phyloP scores from a whole-genome alignment of 2,113 vertebrate genomes.

The Rhizomys pruinosus region DNA sequence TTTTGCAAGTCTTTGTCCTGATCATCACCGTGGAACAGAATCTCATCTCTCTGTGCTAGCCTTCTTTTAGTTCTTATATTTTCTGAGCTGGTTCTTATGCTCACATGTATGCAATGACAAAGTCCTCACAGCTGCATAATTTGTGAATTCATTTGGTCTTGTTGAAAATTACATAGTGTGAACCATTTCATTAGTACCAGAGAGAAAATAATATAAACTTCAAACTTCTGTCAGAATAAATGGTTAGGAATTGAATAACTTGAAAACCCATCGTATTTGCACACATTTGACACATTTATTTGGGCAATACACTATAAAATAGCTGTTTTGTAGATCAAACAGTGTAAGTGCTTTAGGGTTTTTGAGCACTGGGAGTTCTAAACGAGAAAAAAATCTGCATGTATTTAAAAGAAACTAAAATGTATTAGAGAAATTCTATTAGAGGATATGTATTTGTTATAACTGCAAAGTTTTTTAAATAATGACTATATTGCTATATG shows the following conservation, averaged over 20 bases:
- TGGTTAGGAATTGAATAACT: conserved; percentile 55
- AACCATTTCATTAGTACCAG: conserved; percentile 53
- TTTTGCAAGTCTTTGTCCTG: conserved; percentile 39
- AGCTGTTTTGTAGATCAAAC: conserved; percentile 45
- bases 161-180: conserved; percentile 46
- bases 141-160: conserved; percentile 57
- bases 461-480: conserved; percentile 29
- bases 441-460: conserved; percentile 41
- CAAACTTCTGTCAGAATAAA: conserved; percentile 31
- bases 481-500: not conserved
- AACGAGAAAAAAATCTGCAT: conserved; percentile 52
- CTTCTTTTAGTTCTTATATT: conserved; percentile 43
- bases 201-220: conserved; percentile 64
- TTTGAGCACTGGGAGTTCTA: conserved; percentile 50
- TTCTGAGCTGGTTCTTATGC: conserved; percentile 15
- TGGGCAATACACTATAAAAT: conserved; percentile 46
- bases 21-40: conserved; percentile 12
- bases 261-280: conserved; percentile 55
- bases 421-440: not conserved
- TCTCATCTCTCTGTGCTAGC: not conserved
- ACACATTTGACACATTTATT: conserved; percentile 53
- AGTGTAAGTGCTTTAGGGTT: conserved; percentile 27
- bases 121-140: conserved; percentile 19
- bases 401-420: conserved; percentile 65
- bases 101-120: not conserved